Conservation (phyloP, 2,888 invertebrate species). For the Tetropium fuscum region DNA sequence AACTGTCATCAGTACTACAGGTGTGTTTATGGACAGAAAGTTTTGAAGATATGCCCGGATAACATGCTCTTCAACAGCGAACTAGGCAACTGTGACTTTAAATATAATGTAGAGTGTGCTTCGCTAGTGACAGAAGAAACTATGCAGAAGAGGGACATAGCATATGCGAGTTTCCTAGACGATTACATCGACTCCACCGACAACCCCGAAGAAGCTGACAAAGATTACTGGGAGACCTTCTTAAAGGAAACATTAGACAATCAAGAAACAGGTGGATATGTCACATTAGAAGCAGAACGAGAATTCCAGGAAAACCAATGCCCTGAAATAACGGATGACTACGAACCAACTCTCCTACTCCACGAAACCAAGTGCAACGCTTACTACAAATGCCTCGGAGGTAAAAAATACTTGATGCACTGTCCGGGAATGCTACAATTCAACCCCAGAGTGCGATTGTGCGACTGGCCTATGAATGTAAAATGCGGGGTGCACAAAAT, state of each 20-base stretch:
- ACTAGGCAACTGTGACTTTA: constrained; percentile 49
- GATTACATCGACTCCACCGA: not conserved
- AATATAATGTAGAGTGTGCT: constrained; percentile 43
- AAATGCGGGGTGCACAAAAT: constrained; percentile 24
- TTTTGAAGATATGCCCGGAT: constrained; percentile 47
- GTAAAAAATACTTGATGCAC: constrained; percentile 40
- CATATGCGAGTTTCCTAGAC: too few species aligned
- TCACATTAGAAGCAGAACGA: too few species aligned
- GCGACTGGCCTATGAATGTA: constrained; percentile 44
- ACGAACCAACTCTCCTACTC: constrained; percentile 33
- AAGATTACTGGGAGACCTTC: not conserved
- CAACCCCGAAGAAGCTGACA: constrained; percentile 9
- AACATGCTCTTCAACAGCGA: constrained; percentile 48
- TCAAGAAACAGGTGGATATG: too few species aligned
- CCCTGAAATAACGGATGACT: constrained; percentile 24
- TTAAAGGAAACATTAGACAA: not conserved
- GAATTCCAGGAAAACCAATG: too few species aligned
- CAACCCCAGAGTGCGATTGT: constrained; percentile 40
- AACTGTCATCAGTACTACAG: constrained; percentile 49
- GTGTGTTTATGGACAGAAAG: constrained; percentile 48
- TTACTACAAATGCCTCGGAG: constrained; percentile 48
- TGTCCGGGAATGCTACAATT: constrained; percentile 50
- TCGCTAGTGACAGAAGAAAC: not conserved
- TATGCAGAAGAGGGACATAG: too few species aligned
- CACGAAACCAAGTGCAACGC: constrained; percentile 45